These are phyloP conservation scores for Melanotaenia parkinsoni DNA, from an alignment of 2,797 vertebrate genomes.

Conservation along the genomic window DNA sequence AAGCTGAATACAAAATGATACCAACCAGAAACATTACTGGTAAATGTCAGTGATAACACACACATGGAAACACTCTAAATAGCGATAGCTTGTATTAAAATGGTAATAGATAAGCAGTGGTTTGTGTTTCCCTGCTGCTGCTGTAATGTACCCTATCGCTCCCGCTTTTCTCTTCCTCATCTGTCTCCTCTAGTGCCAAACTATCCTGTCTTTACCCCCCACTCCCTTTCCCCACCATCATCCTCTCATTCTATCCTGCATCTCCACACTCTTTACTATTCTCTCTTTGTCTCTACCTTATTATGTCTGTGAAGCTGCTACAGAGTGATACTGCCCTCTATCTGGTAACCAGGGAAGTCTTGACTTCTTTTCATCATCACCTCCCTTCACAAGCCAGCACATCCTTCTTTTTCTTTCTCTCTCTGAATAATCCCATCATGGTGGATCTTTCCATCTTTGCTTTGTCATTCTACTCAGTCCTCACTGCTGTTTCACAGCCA, in stretches of 20 bases:
- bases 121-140: constrained; percentile 50
- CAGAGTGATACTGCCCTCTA: constrained; percentile 74
- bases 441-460: constrained; percentile 35
- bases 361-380: constrained; percentile 47
- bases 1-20: neutral
- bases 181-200: constrained; percentile 24
- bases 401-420: constrained; percentile 27
- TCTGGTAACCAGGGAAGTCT: constrained; percentile 38
- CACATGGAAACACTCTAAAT: constrained; percentile 21
- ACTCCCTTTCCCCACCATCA: constrained; percentile 17
- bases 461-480: constrained; percentile 13
- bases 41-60: constrained; percentile 7
- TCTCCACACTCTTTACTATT: constrained; percentile 21
- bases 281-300: constrained; percentile 7
- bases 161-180: constrained; percentile 1
- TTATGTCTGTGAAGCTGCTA: constrained; percentile 9
- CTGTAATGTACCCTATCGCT: constrained; percentile 23
- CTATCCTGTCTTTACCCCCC: constrained; percentile 10
- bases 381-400: constrained; percentile 48
- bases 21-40: constrained; percentile 1
- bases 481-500: constrained; percentile 14
- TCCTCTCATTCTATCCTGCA: constrained; percentile 25
- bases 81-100: constrained; percentile 26
- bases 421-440: constrained; percentile 8
- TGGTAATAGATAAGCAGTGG: constrained; percentile 32